Evolutionary conservation across 2,113 vertebrate species (phyloP).

Genomic region (Corapipo altera): DNA sequence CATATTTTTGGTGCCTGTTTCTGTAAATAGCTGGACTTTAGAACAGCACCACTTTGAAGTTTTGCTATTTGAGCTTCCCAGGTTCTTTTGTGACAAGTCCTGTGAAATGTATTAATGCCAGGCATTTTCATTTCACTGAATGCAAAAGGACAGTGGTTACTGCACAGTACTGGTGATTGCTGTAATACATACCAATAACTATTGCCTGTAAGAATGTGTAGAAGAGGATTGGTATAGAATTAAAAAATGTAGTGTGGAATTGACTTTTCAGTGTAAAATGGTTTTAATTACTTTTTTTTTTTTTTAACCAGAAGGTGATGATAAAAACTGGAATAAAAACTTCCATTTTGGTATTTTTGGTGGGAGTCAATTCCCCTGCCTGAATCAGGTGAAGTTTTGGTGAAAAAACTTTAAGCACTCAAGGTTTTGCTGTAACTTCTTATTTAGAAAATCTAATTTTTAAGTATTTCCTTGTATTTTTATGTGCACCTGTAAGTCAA

Average conservation of each 20-base stretch:
- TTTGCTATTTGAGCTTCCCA: not conserved
- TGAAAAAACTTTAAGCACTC: not conserved
- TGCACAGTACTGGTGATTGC: not conserved
- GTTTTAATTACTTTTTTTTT: not conserved
- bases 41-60: not conserved
- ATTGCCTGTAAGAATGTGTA: not conserved
- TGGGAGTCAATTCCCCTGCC: not conserved
- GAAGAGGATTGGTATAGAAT: not conserved
- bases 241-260: not conserved
- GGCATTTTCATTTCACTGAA: not conserved
- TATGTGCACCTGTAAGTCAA: not conserved
- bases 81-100: not conserved
- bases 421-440: not conserved
- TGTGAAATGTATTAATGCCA: not conserved
- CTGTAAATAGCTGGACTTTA: not conserved
- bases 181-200: not conserved
- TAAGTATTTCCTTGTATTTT: not conserved
- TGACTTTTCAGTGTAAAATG: not conserved
- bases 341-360: not conserved
- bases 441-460: not conserved
- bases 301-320: not conserved
- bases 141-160: not conserved
- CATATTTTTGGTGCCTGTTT: not conserved
- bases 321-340: not conserved
- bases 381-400: not conserved